Conservation (phyloP, 2,797 vertebrate genomes). For the Tympanoctomys barrerae region DNA sequence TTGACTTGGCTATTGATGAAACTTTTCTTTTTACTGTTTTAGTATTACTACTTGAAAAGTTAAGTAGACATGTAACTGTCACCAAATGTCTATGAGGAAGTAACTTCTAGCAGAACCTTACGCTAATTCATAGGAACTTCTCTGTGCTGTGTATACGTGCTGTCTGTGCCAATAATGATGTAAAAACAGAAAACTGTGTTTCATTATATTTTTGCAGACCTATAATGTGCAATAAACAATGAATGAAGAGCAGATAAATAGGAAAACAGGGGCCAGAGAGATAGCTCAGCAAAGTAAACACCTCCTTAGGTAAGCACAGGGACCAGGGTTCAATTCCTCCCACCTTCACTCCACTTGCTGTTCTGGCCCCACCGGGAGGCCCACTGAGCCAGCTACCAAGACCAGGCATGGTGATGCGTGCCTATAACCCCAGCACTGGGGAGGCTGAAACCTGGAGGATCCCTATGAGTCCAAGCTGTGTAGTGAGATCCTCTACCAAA, state of each 20-base stretch:
- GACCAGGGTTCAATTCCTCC: no score
- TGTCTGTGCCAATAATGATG: not conserved
- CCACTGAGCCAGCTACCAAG: no score
- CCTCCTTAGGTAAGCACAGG: no score
- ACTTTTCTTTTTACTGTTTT: not conserved
- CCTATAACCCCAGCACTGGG: no score
- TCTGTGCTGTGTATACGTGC: not conserved
- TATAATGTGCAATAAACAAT: not conserved
- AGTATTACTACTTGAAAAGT: not conserved
- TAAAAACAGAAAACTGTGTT: not conserved
- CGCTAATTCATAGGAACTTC: rapidly evolving
- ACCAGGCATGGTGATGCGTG: no score
- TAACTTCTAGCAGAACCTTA: not conserved
- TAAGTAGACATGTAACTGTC: not conserved
- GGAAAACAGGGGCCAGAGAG: not conserved
- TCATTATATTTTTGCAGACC: not conserved
- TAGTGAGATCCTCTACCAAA: no score
- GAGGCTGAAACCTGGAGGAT: no score
- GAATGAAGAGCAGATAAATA: not conserved
- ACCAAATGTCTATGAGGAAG: not conserved
- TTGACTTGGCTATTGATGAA: not conserved
- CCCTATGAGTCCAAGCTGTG: no score
- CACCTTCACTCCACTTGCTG: no score
- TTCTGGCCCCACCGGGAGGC: no score
- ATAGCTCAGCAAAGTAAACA: no score